phyloP scores from a whole-genome alignment of 2,797 vertebrate genomes.

The Paramormyrops hopkinsi region DNA sequence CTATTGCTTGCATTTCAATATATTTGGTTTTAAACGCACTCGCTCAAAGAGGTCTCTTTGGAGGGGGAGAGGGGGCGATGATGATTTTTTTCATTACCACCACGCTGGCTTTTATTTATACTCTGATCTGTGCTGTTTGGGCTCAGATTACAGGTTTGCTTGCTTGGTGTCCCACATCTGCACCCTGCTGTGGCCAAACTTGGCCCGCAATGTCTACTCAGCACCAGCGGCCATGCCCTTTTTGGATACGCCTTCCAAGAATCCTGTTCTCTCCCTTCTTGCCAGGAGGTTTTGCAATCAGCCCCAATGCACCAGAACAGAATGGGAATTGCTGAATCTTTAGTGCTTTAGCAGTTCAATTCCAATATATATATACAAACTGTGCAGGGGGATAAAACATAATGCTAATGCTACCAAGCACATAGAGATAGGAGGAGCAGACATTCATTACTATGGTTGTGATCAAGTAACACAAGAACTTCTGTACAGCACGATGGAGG shows the following conservation, averaged over 20 bases:
- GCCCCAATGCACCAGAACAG: background rate
- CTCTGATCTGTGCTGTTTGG: background rate
- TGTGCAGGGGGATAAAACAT: background rate
- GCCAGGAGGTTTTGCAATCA: background rate
- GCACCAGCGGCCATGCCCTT: background rate
- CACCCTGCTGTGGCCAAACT: background rate
- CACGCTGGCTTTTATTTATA: background rate
- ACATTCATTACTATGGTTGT: background rate
- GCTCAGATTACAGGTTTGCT: background rate
- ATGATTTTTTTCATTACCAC: background rate
- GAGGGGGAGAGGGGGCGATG: background rate
- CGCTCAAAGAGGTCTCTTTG: background rate
- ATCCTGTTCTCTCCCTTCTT: background rate
- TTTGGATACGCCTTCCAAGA: background rate
- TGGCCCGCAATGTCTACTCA: background rate
- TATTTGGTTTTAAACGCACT: background rate
- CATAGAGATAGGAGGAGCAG: background rate
- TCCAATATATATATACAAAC: background rate
- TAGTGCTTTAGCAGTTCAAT: background rate
- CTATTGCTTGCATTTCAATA: background rate
- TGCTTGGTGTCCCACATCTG: background rate
- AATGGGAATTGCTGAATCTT: background rate
- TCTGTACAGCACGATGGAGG: background rate
- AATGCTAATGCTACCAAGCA: background rate
- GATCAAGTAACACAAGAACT: background rate